Conservation (phyloP, 2,888 invertebrate genomes). For the Bellardia bayeri region DNA sequence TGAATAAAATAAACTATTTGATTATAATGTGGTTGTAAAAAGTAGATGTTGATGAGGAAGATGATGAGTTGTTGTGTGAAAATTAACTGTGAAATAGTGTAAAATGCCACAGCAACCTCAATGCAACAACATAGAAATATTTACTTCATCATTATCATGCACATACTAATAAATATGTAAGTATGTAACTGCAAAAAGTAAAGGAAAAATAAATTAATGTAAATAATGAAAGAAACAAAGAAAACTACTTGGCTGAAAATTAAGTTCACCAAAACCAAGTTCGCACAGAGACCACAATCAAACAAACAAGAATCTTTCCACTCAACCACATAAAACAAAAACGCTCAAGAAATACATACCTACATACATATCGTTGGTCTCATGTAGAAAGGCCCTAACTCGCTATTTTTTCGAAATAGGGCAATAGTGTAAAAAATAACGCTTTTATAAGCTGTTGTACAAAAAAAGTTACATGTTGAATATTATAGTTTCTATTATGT, state of each 20-base stretch:
- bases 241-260: conserved; percentile 53
- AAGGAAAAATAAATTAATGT: conserved; percentile 53
- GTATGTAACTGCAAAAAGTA: conserved; percentile 49
- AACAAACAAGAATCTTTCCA: conserved; percentile 8
- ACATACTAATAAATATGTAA: conserved; percentile 65
- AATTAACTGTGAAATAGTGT: conserved; percentile 66
- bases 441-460: too few species aligned
- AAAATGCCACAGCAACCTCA: conserved; percentile 46
- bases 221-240: conserved; percentile 43
- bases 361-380: too few species aligned
- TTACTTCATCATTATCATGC: conserved; percentile 56
- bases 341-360: background rate
- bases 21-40: conserved; percentile 69
- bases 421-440: too few species aligned
- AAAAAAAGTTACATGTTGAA: too few species aligned
- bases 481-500: too few species aligned
- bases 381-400: too few species aligned
- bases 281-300: conserved; percentile 51
- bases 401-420: too few species aligned
- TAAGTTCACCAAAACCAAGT: conserved; percentile 62
- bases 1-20: conserved; percentile 54
- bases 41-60: conserved; percentile 43
- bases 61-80: conserved; percentile 63
- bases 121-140: conserved; percentile 20
- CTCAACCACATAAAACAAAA: conserved; percentile 32